Evolutionary conservation across 1,140 invertebrate genomes (phyloP), one percentile per base, ranked within the genome.

Genomic region (Lepidurus couesii): DNA sequence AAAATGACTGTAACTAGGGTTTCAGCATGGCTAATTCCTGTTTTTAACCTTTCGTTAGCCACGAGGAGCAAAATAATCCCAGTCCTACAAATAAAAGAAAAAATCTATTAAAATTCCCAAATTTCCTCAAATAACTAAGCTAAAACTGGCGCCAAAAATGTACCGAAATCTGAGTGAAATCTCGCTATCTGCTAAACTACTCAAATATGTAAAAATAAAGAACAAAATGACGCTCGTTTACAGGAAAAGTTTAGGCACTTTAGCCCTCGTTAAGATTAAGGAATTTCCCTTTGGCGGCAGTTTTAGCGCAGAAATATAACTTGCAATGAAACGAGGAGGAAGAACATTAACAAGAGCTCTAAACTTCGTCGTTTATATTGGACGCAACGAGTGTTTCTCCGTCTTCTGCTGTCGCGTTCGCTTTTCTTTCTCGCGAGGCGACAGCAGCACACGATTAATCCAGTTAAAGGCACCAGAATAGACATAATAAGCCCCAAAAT

Each of bases 401-500:
- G 53, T 65, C 53, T 65, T 65, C 53, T 13, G 53, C 21, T 65
- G 34, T 34, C 34, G 34, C 34, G 34, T 65, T 65, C 21, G 6
- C 16, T 65, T 4, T 65, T 65, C 53, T 16, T 65, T 21, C 53
- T 13, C n/a, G 53, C 13, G 16, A 65, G 53, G 21, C 53, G 53
- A 65, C 53, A 65, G 21, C 53, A 65, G 53, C 53, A 65, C 53
- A 65, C 53, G 53, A 65, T 65, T 65, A 65, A 65, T 65, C 53
- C 53, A n/a, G 53, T 65, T 21, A 65, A 11, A 21, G 53, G 53
- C 53, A 65, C 53, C 9, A 65, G 53, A 13, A 65, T 65, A 65
- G 53, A 65, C 53, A 65, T 65, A 65, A 65, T 65, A 65, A 65
- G 53, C 53, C 53, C 53, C 21, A 65, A 65, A 65, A 65, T 65